Conservation (phyloP, 2,113 vertebrate species). For the Falco punctatus region DNA sequence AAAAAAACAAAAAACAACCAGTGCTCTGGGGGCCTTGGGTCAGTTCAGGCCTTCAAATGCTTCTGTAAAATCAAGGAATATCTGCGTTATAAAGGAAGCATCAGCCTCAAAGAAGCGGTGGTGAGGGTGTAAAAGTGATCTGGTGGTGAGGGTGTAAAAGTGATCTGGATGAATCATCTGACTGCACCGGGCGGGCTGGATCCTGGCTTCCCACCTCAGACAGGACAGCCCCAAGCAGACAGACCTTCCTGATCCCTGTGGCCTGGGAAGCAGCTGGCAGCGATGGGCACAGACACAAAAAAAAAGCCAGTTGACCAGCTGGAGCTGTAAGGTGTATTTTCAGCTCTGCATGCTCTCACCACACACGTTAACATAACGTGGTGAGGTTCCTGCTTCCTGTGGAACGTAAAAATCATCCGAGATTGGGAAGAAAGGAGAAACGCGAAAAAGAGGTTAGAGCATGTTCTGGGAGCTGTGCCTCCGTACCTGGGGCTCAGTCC, state of each 20-base stretch:
- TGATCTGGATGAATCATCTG: background rate
- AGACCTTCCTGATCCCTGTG: background rate
- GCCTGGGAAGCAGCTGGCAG: background rate
- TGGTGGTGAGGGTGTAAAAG: background rate
- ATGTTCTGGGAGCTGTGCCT: background rate
- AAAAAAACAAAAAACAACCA: background rate
- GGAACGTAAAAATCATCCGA: background rate
- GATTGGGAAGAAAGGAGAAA: background rate
- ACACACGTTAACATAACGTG: too few relatives aligned
- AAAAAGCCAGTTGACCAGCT: accelerated
- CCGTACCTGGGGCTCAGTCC: background rate
- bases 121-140: background rate
- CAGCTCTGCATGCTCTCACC: background rate
- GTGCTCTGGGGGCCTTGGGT: background rate
- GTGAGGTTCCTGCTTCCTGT: background rate
- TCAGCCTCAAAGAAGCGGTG: background rate
- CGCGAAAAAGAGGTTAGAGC: background rate
- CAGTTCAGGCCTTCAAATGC: background rate
- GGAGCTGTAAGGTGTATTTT: background rate
- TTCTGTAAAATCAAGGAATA: background rate
- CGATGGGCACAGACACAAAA: background rate
- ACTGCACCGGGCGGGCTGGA: background rate
- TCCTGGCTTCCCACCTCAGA: background rate
- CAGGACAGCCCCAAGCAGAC: background rate
- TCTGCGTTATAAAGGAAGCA: background rate